Evolutionary conservation across 2,797 vertebrate genomes (phyloP).

Genomic region (Pipistrellus pygmaeus): DNA sequence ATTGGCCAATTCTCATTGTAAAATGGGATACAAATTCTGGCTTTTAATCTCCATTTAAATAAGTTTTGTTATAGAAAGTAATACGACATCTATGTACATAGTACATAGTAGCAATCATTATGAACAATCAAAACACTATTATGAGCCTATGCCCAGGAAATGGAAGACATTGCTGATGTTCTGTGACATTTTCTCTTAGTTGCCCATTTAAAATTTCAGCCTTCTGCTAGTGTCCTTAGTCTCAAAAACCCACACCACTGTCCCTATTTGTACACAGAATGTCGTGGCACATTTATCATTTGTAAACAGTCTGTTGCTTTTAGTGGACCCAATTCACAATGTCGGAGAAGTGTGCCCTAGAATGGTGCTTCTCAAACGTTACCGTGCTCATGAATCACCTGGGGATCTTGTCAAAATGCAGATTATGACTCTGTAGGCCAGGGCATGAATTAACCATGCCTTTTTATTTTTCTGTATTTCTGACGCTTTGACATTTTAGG

Average conservation of each 20-base stretch:
- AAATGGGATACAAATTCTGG: slow-evolving; percentile 41
- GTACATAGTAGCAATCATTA: background rate
- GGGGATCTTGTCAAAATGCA: background rate
- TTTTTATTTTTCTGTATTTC: slow-evolving; percentile 13
- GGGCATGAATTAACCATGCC: background rate
- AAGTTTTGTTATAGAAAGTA: slow-evolving; percentile 16
- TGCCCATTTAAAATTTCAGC: background rate
- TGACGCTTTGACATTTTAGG: background rate
- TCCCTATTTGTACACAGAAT: background rate
- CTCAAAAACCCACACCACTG: background rate
- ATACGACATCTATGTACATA: background rate
- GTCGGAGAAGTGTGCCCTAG: background rate
- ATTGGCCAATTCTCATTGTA: slow-evolving; percentile 22
- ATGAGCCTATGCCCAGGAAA: background rate
- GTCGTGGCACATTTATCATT: background rate
- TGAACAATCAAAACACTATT: background rate
- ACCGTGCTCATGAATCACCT: background rate
- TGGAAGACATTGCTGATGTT: background rate
- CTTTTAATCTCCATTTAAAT: slow-evolving; percentile 48
- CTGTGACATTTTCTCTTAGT: background rate
- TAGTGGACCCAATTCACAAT: background rate
- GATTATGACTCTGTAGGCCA: background rate
- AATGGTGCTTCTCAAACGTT: background rate
- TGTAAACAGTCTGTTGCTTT: background rate
- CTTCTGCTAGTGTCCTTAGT: background rate